Conservation (phyloP, 2,797 vertebrate genomes). For the Pangasius mekongensis region DNA sequence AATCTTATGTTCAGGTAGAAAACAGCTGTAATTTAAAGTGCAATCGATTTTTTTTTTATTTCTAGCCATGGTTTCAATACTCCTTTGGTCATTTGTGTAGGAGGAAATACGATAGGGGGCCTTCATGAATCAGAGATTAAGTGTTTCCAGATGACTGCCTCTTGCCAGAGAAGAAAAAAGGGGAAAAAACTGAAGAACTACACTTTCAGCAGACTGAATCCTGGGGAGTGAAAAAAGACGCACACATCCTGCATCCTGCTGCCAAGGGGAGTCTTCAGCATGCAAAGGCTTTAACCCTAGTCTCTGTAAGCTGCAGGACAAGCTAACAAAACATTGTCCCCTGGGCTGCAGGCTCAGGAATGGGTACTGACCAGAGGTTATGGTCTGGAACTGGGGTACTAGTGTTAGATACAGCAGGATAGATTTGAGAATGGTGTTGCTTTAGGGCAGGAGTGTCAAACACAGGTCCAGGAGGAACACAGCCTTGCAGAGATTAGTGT, state of each 20-base stretch:
- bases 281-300: background rate
- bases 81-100: slow-evolving; percentile 71
- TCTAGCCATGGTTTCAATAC: slow-evolving; percentile 66
- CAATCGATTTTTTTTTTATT: slow-evolving; percentile 21
- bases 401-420: slow-evolving; percentile 11
- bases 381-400: slow-evolving; percentile 16
- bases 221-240: slow-evolving; percentile 51
- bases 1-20: slow-evolving; percentile 18
- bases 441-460: background rate
- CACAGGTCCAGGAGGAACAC: background rate
- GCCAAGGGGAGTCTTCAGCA: slow-evolving; percentile 53
- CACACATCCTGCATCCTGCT: slow-evolving; percentile 65
- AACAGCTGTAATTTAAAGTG: slow-evolving; percentile 38
- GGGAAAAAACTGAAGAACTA: slow-evolving; percentile 58
- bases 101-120: slow-evolving; percentile 76
- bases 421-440: background rate
- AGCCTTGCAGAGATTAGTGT: background rate
- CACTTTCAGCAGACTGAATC: slow-evolving; percentile 66
- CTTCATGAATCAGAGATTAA: slow-evolving; percentile 77
- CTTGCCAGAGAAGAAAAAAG: slow-evolving; percentile 57
- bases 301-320: slow-evolving; percentile 5
- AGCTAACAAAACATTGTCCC: slow-evolving; percentile 35
- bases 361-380: slow-evolving; percentile 2
- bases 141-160: slow-evolving; percentile 82
- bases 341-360: slow-evolving; percentile 2